Conservation (phyloP, 2,797 vertebrate species). For the Sebastes glaucus region DNA sequence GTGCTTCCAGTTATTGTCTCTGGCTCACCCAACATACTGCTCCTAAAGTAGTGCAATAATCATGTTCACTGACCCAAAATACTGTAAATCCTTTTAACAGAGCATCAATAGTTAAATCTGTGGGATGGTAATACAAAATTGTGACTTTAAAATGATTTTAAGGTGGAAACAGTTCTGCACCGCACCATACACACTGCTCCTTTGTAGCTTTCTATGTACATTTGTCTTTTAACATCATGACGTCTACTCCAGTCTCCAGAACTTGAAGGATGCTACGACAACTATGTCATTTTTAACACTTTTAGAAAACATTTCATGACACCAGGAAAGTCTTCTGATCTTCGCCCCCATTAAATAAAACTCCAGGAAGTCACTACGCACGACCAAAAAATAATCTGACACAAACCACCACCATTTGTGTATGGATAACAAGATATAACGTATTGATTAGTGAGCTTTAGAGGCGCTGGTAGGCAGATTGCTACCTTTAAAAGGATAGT, state of each 20-base stretch:
- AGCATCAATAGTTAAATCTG: neutral
- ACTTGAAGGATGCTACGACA: neutral
- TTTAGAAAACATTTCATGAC: neutral
- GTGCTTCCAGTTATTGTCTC: neutral
- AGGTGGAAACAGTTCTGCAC: neutral
- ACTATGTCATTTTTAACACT: neutral
- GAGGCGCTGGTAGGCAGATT: neutral
- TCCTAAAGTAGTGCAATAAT: neutral
- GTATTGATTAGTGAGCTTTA: neutral
- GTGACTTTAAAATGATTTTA: neutral
- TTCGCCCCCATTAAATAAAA: neutral
- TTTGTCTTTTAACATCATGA: neutral
- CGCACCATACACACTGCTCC: neutral
- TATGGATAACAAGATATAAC: neutral
- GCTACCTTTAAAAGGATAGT: neutral
- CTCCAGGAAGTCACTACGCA: neutral
- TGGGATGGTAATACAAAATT: neutral
- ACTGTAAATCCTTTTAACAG: neutral
- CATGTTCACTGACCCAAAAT: neutral
- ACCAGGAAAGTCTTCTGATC: neutral
- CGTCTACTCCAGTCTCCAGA: neutral
- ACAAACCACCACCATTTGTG: neutral
- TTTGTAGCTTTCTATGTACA: neutral
- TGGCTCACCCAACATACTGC: neutral
- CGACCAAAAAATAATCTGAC: neutral